A percentile compares a stretch with the other conserved stretches of the same genome.
phyloP scores from a whole-genome alignment of 1,140 invertebrate genomes.

The Brachionus plicatilis region DNA sequence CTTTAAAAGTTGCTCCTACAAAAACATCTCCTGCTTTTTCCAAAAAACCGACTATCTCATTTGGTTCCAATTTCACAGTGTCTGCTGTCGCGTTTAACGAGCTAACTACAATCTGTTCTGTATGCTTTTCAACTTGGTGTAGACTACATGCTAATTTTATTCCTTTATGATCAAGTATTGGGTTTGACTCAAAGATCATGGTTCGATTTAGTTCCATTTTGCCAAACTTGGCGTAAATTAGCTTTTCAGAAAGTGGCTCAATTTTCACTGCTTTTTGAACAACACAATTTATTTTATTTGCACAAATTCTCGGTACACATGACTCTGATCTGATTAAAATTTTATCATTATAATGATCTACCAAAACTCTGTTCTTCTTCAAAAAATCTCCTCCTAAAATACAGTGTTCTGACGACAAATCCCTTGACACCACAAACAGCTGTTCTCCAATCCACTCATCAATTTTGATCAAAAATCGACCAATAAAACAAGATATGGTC shows the following conservation, averaged over 20 bases:
- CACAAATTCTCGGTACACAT: background rate
- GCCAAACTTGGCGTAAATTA: background rate
- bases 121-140: background rate
- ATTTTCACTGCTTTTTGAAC: background rate
- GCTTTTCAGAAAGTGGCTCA: background rate
- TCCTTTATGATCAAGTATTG: background rate
- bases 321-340: background rate
- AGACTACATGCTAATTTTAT: background rate
- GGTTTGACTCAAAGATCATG: background rate
- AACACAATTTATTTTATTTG: background rate
- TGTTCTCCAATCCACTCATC: background rate
- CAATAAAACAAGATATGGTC: background rate
- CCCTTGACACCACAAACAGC: background rate
- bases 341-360: background rate
- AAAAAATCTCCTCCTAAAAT: conserved; percentile 5
- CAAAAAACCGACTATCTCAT: background rate
- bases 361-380: background rate
- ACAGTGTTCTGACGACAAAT: background rate
- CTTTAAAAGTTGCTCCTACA: background rate
- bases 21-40: background rate
- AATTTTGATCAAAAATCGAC: background rate
- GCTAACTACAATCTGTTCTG: background rate
- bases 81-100: background rate
- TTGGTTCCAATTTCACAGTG: background rate
- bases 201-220: background rate